Percentiles rank a stretch among this genome's conserved stretches.
Conservation (phyloP, 2,113 vertebrate genomes). For the Oceanodroma tethys region DNA sequence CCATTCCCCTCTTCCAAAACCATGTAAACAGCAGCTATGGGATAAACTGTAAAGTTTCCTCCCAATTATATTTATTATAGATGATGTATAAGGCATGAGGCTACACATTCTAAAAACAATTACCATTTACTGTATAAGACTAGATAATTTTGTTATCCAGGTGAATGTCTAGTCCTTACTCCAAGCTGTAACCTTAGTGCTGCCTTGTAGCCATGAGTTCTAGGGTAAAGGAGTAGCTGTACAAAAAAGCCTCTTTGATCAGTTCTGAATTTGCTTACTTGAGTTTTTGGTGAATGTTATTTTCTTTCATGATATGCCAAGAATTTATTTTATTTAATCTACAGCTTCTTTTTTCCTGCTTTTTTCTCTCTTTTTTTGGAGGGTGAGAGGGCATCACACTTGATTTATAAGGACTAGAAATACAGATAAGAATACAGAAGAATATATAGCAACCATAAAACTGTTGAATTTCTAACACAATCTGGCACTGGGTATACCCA, state of each 20-base stretch:
- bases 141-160: background rate
- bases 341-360: background rate
- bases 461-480: background rate
- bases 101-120: background rate
- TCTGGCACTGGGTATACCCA: background rate
- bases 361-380: background rate
- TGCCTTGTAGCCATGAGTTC: background rate
- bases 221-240: background rate
- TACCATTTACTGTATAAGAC: background rate
- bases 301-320: background rate
- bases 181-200: background rate
- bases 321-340: background rate
- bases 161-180: background rate
- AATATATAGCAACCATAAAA: background rate
- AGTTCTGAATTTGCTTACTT: background rate
- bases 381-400: background rate
- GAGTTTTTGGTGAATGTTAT: background rate
- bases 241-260: background rate
- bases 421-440: background rate
- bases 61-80: background rate
- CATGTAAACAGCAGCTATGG: background rate
- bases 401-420: background rate
- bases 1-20: background rate
- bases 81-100: background rate
- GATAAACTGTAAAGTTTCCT: background rate